A percentile compares a stretch with the other conserved stretches of the same genome.
These are phyloP conservation scores for Neuroscelio doddi DNA, from an alignment of 2,888 invertebrate genomes.

Conservation along the genomic window DNA sequence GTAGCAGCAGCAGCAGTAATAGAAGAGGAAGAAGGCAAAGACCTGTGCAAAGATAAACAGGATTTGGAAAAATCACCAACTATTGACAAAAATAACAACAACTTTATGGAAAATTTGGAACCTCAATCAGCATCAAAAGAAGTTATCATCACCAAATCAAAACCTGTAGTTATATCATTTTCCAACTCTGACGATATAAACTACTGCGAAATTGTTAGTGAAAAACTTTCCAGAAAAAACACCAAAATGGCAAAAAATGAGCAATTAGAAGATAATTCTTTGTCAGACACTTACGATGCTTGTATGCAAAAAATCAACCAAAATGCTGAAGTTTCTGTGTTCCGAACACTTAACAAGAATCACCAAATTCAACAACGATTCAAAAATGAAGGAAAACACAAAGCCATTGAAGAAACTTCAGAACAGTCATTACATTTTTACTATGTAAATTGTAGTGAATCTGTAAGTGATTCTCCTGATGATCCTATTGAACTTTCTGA, in stretches of 20 bases:
- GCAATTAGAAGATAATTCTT: not conserved
- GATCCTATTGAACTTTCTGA: no score
- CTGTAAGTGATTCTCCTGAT: no score
- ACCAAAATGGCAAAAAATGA: not conserved
- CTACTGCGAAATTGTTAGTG: not conserved
- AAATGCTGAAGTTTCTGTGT: not conserved
- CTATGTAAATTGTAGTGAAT: no score
- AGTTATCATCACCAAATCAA: not conserved
- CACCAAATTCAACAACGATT: not conserved
- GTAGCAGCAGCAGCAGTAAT: no score
- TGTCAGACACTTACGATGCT: not conserved
- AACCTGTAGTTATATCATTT: not conserved
- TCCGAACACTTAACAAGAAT: not conserved
- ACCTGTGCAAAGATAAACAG: no score
- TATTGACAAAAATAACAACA: not conserved
- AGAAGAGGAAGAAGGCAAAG: not conserved
- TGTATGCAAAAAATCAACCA: not conserved
- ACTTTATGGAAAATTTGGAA: no score
- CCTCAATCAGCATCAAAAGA: not conserved
- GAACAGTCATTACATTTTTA: no score
- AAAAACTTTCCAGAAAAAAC: not conserved
- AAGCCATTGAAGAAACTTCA: no score
- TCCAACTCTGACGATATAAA: not conserved
- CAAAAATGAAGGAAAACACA: no score
- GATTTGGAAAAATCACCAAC: no score